Evolutionary conservation across 2,888 invertebrate species (phyloP).

Genomic region (Zygothrica quintamaculata): DNA sequence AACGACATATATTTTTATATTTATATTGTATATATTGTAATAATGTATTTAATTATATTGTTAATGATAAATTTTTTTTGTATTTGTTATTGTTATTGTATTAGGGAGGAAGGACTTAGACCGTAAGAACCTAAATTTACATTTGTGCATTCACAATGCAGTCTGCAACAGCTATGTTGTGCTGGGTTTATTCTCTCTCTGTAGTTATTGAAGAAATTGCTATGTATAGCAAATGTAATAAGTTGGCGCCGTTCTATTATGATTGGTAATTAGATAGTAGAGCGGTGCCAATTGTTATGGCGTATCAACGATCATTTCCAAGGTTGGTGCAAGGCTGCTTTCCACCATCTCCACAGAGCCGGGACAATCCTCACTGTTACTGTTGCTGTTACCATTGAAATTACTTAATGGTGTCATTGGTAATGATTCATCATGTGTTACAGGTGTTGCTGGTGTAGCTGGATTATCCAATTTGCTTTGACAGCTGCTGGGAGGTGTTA

Average conservation of each 20-base stretch:
- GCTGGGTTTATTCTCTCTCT: constrained; percentile 44
- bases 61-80: constrained; percentile 1
- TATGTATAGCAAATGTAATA: constrained; percentile 49
- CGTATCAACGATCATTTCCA: constrained; percentile 52
- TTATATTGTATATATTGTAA: constrained; percentile 5
- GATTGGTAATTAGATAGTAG: constrained; percentile 58
- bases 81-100: constrained; percentile 7
- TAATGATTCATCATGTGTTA: constrained; percentile 40
- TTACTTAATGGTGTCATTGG: constrained; percentile 60
- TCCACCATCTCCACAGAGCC: constrained; percentile 54
- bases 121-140: constrained; percentile 13
- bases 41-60: too few species aligned
- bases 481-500: constrained; percentile 30
- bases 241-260: constrained; percentile 38
- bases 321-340: constrained; percentile 41
- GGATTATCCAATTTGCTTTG: constrained; percentile 40
- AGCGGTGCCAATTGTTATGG: constrained; percentile 59
- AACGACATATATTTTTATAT: neutral
- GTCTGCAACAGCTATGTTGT: constrained; percentile 52
- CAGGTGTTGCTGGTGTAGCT: constrained; percentile 15
- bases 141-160: constrained; percentile 51
- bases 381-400: constrained; percentile 27
- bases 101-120: constrained; percentile 21
- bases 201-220: constrained; percentile 46
- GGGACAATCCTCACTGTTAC: constrained; percentile 58